These are phyloP conservation scores for Esperia sulphurella DNA, from an alignment of 2,888 invertebrate species.

Conservation along the genomic window DNA sequence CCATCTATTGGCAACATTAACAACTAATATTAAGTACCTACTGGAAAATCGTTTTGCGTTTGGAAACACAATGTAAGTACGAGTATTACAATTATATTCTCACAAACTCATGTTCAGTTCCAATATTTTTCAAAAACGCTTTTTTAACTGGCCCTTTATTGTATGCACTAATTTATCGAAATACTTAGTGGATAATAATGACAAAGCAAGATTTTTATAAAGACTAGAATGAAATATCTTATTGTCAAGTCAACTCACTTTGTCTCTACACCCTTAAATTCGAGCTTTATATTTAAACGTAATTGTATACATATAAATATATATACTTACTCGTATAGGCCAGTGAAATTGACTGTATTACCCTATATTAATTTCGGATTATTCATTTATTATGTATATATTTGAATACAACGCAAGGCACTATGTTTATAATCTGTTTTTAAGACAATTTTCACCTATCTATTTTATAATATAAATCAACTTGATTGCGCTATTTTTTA, in stretches of 20 bases:
- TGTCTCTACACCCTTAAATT: slow-evolving; percentile 64
- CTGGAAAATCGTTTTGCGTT: too few relatives aligned
- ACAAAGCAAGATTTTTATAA: slow-evolving; percentile 59
- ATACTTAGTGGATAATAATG: slow-evolving; percentile 14
- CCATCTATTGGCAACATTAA: too few relatives aligned
- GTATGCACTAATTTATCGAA: slow-evolving; percentile 1
- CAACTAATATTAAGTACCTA: too few relatives aligned
- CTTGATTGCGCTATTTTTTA: slow-evolving; percentile 47
- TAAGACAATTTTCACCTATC: slow-evolving; percentile 28
- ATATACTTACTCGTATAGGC: slow-evolving; percentile 59
- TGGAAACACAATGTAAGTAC: too few relatives aligned
- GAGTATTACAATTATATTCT: too few relatives aligned
- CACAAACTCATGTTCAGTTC: too few relatives aligned
- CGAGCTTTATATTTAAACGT: slow-evolving; percentile 57
- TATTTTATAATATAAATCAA: slow-evolving; percentile 39
- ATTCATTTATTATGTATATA: slow-evolving; percentile 35
- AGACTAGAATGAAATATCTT: slow-evolving; percentile 70
- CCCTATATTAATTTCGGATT: slow-evolving; percentile 59
- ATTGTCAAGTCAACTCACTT: slow-evolving; percentile 69
- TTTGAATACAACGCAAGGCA: slow-evolving; percentile 74
- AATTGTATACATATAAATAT: slow-evolving; percentile 46
- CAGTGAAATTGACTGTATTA: slow-evolving; percentile 71
- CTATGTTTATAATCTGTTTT: slow-evolving; percentile 53
- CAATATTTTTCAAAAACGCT: too few relatives aligned
- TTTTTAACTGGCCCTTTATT: slow-evolving; percentile 7